Base-by-base conservation (phyloP, 2,888 invertebrate species). In the Siphlonurus alternatus region DNA sequence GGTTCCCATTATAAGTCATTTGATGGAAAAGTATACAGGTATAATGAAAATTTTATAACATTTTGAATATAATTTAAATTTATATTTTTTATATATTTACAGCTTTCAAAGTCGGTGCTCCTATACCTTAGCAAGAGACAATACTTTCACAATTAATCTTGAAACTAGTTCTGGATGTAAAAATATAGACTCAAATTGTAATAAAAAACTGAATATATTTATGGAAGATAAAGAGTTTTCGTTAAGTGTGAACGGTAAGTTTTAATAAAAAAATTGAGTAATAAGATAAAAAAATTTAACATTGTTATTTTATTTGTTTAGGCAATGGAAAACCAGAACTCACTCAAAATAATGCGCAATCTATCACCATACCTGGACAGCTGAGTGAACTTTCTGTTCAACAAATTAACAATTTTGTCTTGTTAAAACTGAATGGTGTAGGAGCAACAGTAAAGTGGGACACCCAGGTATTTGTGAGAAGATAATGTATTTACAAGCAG, bases 1-100 rank as follows among this genome's bases (percentile, higher is more conserved):
- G 88, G 87, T 38, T 79, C 81, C 19, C 91, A 92, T 75, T 86
- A 86, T 70, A 88, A 90, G 74, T 91, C 92, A 0, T 93, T 93
- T 71, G 92, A 93, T 76, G 90, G 90, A 5, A 81, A 83, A 70
- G 18, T 62, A 10, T n/a, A 23, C 7, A 23, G 53, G 20, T 53
- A 53, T 19, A 20, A 25, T 20, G 1, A 20, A 1, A 25, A 18
- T 53, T 10, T 2, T 53, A 1, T 22, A 22, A 25, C 3, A 38
- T 1, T 61, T 23, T 2, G 23, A 3, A 23, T 20, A 22, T 19
- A 10, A 25, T 1, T 19, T 25, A 24, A 25, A 2, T 10, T 25
- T 61, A n/a, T n/a, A n/a, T n/a, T n/a, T n/a, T n/a, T n/a, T n/a
- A n/a, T 56, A 22, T 68, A 53, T 63, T 70, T 78, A 69, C 73